These are phyloP conservation scores for Syngnathoides biaculeatus DNA, from an alignment of 2,113 vertebrate genomes.

Conservation along the genomic window DNA sequence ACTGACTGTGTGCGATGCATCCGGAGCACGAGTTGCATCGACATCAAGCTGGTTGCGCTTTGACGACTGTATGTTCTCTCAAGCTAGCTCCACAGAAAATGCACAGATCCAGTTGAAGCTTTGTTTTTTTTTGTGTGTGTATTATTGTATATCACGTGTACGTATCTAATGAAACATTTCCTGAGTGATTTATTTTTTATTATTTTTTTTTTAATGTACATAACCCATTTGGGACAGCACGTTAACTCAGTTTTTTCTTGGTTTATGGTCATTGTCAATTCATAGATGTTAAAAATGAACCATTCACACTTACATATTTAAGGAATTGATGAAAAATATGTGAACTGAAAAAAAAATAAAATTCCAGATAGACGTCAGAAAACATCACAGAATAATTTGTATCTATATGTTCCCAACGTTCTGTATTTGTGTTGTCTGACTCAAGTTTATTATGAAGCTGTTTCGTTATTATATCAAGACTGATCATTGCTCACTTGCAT, in stretches of 20 bases:
- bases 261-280: background rate
- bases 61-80: slow-evolving; percentile 49
- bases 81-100: slow-evolving; percentile 66
- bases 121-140: slow-evolving; percentile 59
- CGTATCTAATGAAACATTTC: slow-evolving; percentile 25
- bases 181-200: slow-evolving; percentile 54
- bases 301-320: background rate
- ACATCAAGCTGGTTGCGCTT: slow-evolving; percentile 35
- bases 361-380: background rate
- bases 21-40: slow-evolving; percentile 43
- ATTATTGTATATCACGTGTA: slow-evolving; percentile 61
- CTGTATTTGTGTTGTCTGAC: slow-evolving; percentile 44
- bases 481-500: background rate
- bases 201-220: slow-evolving; percentile 20
- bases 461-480: slow-evolving; percentile 44
- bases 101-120: slow-evolving; percentile 68
- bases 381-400: slow-evolving; percentile 17
- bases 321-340: background rate
- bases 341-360: background rate
- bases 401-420: slow-evolving; percentile 27
- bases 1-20: slow-evolving; percentile 22
- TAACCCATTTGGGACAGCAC: slow-evolving; percentile 23
- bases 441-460: slow-evolving; percentile 73
- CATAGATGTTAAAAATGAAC: background rate
- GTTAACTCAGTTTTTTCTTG: slow-evolving; percentile 19